These are phyloP conservation scores for Coenobita brevimanus DNA, from an alignment of 1,140 invertebrate species.

Conservation along the genomic window DNA sequence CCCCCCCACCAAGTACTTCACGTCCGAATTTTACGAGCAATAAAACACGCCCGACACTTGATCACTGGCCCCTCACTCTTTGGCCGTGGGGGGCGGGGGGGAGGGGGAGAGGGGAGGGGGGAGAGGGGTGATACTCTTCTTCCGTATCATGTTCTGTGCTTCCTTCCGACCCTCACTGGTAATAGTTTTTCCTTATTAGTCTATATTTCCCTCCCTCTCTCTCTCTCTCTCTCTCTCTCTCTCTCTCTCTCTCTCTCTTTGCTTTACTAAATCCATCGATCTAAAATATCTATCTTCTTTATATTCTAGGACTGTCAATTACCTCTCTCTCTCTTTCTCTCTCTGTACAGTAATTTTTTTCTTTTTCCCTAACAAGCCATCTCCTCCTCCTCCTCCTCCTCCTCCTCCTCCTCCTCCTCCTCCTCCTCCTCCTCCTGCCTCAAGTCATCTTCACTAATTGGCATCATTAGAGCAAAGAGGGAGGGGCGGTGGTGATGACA, in stretches of 20 bases:
- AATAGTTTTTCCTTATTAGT: neutral
- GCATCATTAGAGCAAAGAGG: no score
- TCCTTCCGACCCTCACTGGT: neutral
- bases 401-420: neutral
- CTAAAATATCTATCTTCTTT: neutral
- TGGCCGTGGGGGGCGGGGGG: neutral
- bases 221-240: neutral
- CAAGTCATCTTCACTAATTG: no score
- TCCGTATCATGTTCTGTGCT: no score
- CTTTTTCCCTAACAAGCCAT: neutral
- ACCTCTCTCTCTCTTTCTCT: neutral
- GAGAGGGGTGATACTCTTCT: no score
- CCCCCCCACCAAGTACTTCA: neutral
- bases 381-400: neutral
- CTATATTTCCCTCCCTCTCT: neutral
- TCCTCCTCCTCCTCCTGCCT: no score
- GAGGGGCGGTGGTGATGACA: no score
- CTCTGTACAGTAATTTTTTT: neutral
- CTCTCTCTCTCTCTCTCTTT: neutral
- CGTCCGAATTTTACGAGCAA: no score
- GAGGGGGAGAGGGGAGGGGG: neutral
- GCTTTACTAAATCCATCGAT: neutral
- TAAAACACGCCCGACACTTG: no score
- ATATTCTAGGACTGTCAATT: neutral
- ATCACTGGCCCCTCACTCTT: no score